Evolutionary conservation across 2,797 vertebrate genomes (phyloP).

Genomic region (Falco berigora): DNA sequence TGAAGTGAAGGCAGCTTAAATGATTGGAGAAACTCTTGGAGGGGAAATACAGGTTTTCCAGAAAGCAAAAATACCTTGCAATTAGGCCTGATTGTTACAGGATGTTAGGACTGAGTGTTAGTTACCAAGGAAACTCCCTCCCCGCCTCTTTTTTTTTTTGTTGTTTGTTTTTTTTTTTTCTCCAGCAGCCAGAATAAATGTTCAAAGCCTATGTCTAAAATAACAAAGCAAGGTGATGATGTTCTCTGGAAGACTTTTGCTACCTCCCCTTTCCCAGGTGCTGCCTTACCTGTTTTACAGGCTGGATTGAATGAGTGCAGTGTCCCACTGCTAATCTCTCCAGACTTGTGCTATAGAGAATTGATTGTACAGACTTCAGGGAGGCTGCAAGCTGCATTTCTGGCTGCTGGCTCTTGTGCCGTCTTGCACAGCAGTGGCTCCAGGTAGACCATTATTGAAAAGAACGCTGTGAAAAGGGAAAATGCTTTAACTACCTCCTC

Average conservation of each 20-base stretch:
- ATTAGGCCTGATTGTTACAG: neutral
- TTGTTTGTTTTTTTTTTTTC: neutral
- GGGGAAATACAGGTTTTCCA: neutral
- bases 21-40: neutral
- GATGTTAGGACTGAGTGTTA: neutral
- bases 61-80: neutral
- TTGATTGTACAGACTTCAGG: neutral
- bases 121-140: constrained; percentile 16
- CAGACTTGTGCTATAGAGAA: neutral
- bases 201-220: neutral
- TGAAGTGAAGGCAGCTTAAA: neutral
- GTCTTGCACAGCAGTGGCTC: neutral
- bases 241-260: neutral
- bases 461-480: neutral
- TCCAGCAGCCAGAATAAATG: neutral
- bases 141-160: neutral
- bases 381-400: neutral
- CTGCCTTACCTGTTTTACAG: constrained; percentile 26
- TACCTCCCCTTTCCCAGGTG: neutral
- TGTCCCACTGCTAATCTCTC: constrained; percentile 1
- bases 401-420: neutral
- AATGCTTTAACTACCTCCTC: neutral
- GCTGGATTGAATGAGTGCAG: neutral
- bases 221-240: neutral
- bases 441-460: neutral